Base-by-base conservation (phyloP, 2,113 vertebrate species). In the Lagenorhynchus albirostris region DNA sequence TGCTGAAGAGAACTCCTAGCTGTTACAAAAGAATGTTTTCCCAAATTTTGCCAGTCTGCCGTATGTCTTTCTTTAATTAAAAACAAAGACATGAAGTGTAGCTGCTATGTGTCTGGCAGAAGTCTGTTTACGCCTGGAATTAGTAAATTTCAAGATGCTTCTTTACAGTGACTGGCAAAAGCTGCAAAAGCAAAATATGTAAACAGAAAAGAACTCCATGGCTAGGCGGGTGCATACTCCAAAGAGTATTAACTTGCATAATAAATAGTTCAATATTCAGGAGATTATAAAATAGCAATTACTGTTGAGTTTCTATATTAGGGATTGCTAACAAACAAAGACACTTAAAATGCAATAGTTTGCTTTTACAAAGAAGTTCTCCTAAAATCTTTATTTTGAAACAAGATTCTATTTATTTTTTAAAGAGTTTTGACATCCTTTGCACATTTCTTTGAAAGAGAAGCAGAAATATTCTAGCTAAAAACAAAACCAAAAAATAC, bases 231-330 rank as follows among this genome's bases (percentile, higher is more conserved):
- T 79, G 74, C 73, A 33, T 50, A 91, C 38, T 68, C 85, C 79
- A 93, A 98, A 97, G 65, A 91, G 21, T 68, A 65, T 82, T 89
- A 96, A 97, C 92, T 93, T 96, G 26, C 96, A 97, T 94, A 87
- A 96, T 95, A 98, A 98, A 98, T 68, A 98, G 71, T 95, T 96
- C 76, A 97, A 95, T 93, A 60, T 86, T 93, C 95, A 95, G 96
- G 47, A 97, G 93, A 96, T 95, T 93, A 95, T 96, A 97, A 97
- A 97, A 96, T 81, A 98, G 50, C 91, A 97, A 92, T 98, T 98
- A 97, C 82, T 98, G 47, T 0, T 0, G 90, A 92, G 67, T 96
- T 97, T 11, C 91, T 96, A 29, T 95, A 71, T 92, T 97, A 96
- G 87, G 84, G n/a, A 84, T 93, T 98, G 93, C 74, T 82, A 97